Conservation (phyloP, 92 coral and sea anemone species). For the Porites lobata region DNA sequence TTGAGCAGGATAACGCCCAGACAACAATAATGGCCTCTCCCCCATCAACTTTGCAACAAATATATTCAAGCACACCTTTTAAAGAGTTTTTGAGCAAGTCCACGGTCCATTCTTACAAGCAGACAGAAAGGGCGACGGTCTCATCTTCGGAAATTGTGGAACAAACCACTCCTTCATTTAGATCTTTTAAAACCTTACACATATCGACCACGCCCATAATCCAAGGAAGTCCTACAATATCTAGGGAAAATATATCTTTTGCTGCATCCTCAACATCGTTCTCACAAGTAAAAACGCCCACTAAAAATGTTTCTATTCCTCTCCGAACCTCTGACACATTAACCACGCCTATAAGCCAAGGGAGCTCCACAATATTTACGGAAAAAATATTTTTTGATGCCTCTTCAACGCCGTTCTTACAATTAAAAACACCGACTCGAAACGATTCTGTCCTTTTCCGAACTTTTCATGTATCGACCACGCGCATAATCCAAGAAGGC, state of each 20-base stretch:
- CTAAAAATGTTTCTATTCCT: not conserved
- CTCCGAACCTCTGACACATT: not conserved
- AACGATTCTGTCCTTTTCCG: not conserved
- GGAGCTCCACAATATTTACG: no score
- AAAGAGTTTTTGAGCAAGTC: not conserved
- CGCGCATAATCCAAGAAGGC: not conserved
- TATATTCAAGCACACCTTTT: not conserved
- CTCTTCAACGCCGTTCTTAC: no score
- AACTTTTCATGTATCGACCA: not conserved
- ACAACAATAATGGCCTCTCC: not conserved
- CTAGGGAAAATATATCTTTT: not conserved
- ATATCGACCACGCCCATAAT: not conserved
- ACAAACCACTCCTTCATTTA: constrained; percentile 7
- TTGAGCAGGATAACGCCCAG: not conserved
- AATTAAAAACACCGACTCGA: no score
- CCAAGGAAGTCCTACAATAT: not conserved
- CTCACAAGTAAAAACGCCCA: not conserved
- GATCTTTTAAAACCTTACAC: not conserved
- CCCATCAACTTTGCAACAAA: not conserved
- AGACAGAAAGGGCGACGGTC: not conserved
- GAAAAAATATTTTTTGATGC: no score
- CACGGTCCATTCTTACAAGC: not conserved
- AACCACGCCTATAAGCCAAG: no score
- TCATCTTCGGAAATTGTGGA: not conserved
- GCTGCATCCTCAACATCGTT: not conserved